Evolutionary conservation across 1,140 invertebrate genomes (phyloP).

Genomic region (Orchestia grillus): DNA sequence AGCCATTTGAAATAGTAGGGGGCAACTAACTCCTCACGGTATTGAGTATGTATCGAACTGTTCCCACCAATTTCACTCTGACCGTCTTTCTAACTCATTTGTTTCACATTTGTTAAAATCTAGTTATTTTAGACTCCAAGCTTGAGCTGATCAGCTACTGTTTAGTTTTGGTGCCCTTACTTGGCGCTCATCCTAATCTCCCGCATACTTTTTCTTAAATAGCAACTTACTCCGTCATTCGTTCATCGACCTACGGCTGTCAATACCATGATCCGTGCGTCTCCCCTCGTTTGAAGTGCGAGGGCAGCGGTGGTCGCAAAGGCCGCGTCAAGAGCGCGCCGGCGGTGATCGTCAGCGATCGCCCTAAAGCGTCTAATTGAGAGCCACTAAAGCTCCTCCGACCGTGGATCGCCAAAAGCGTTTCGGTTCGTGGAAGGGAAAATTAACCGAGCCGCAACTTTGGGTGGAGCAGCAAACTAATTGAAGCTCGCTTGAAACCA

Average conservation of each 20-base stretch:
- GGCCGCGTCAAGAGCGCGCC: conserved; percentile 14
- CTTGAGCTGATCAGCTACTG: background rate
- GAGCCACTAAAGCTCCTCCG: conserved; percentile 26
- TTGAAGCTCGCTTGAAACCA: background rate
- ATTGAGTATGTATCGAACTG: no score
- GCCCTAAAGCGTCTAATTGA: conserved; percentile 46
- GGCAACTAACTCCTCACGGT: no score
- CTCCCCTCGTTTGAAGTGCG: background rate
- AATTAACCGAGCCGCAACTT: background rate
- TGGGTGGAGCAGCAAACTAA: background rate
- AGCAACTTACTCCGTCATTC: background rate
- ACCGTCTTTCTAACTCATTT: background rate
- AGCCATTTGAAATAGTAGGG: no score
- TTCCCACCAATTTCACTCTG: no score
- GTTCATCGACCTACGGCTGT: background rate
- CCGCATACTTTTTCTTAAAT: background rate
- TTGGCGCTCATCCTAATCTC: background rate
- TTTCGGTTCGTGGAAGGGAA: background rate
- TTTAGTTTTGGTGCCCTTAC: background rate
- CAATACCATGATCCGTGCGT: background rate
- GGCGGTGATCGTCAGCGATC: conserved; percentile 7
- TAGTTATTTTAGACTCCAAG: background rate
- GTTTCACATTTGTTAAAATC: background rate
- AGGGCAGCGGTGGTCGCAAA: background rate
- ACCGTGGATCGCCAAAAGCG: background rate